These are phyloP conservation scores for Myioborus melanocephalus DNA, from an alignment of 2,797 vertebrate genomes.

Conservation along the genomic window DNA sequence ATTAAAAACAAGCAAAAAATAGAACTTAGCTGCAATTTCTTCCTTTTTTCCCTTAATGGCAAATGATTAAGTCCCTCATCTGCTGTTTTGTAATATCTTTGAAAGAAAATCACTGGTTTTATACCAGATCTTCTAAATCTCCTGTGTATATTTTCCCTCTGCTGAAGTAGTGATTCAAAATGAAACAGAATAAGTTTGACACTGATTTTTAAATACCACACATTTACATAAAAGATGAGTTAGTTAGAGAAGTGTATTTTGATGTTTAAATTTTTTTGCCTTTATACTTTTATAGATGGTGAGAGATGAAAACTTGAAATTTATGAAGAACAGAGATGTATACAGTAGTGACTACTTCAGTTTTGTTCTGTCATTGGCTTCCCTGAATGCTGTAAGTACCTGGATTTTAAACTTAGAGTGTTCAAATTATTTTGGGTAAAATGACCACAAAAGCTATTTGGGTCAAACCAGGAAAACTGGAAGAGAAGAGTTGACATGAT, in stretches of 20 bases:
- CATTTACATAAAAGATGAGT: background rate
- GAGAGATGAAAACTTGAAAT: slow-evolving; percentile 97
- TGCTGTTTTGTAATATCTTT: background rate
- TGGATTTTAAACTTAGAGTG: background rate
- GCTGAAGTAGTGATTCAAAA: background rate
- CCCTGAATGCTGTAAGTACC: slow-evolving; percentile 90
- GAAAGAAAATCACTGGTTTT: background rate
- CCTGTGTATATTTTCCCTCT: background rate
- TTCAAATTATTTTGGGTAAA: background rate
- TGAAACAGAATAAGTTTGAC: background rate
- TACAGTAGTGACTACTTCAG: slow-evolving; percentile 99
- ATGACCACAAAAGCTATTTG: background rate
- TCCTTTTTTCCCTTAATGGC: background rate
- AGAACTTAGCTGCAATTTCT: background rate
- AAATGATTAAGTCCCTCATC: background rate
- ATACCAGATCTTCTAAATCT: background rate
- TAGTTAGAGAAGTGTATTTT: background rate
- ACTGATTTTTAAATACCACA: background rate
- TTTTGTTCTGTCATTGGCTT: slow-evolving; percentile 94
- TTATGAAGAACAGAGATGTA: slow-evolving; percentile 98
- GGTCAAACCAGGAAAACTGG: background rate
- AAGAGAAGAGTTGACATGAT: background rate
- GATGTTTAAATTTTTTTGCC: background rate
- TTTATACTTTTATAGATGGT: slow-evolving; percentile 84
- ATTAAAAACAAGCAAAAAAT: background rate